These are phyloP conservation scores for Calyptomena viridis DNA, from an alignment of 2,113 vertebrate species.

Conservation along the genomic window DNA sequence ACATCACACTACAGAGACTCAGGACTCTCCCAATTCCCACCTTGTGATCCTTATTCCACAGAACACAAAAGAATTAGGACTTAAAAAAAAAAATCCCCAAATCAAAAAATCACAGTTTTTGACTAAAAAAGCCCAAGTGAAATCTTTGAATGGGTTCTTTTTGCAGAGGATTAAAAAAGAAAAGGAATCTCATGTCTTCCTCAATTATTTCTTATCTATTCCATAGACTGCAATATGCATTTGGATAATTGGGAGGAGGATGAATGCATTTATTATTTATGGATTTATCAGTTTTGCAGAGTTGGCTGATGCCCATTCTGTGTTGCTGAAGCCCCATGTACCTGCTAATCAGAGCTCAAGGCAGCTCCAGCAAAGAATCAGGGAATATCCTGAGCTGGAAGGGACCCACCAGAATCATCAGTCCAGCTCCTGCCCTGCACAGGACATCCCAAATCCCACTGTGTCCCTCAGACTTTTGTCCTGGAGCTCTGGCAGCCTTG, in stretches of 20 bases:
- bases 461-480: accelerated
- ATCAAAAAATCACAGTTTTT: neutral
- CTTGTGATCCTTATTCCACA: neutral
- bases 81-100: neutral
- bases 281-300: neutral
- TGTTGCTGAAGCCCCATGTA: neutral
- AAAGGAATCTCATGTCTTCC: neutral
- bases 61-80: neutral
- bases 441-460: neutral
- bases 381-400: neutral
- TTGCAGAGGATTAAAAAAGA: neutral
- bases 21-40: neutral
- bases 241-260: neutral
- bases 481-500: neutral
- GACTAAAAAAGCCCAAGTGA: neutral
- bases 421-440: neutral
- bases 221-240: neutral
- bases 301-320: neutral
- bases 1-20: neutral
- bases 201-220: conserved; percentile 5
- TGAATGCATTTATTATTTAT: neutral
- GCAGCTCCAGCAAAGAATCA: neutral
- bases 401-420: neutral
- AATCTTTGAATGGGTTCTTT: neutral
- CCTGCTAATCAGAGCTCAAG: neutral